Evolutionary conservation across 2,797 vertebrate species (phyloP), one percentile per base, ranked within the genome.

Genomic region (Lithobates sylvaticus): DNA sequence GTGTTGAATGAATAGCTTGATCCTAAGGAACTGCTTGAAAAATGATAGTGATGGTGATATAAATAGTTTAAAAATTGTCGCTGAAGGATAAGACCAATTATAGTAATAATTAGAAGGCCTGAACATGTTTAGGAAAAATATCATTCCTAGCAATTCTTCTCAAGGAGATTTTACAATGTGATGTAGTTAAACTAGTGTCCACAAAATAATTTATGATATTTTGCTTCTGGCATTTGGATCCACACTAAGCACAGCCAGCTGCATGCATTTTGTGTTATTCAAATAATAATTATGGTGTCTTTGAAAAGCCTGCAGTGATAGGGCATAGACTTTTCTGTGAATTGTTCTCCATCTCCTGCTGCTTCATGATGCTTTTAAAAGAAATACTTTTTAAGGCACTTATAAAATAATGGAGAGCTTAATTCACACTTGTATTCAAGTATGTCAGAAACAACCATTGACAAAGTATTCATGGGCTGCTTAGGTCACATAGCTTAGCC

Each of bases 161-260:
- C 54, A 61, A 8, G 10, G 21, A 61, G 54, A 23, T 61, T 61
- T 21, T 61, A 61, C 54, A 61, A 7, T 61, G 50, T 58, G 54
- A n/a, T 21, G 8, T 7, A 94, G 91, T 78, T 92, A 65, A 85
- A 90, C 84, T 90, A 78, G 44, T 86, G 84, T 84, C 84, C 89
- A 74, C 90, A 92, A 92, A 92, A 84, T 78, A 89, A 65, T 1
- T 73, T 84, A 70, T 87, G 85, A 86, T 90, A 90, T 92, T 94
- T 93, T 89, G 90, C 91, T 84, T 29, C 84, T 88, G 92, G 91
- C 89, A 80, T 61, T 61, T 21, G 73, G 26, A 76, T 90, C 90
- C 90, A 89, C 88, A 88, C 72, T 27, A 83, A 89, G 71, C 88
- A 89, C 87, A 90, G 88, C 88, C 88, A 89, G 86, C 91, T 90